phyloP scores from a whole-genome alignment of 2,888 invertebrate genomes.

The Leucozona laternaria region DNA sequence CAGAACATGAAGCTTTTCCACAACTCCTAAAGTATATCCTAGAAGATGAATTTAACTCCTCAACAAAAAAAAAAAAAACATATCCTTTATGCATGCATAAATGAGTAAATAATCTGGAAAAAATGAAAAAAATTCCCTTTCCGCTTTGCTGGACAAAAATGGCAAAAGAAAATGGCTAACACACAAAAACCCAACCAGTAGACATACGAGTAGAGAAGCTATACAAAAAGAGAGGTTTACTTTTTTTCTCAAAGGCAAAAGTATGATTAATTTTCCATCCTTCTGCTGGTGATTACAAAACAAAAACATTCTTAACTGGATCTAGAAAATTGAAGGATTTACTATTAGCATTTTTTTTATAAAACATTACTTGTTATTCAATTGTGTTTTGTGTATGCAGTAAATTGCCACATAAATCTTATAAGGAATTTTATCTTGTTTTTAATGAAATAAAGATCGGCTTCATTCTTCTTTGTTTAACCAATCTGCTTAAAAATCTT shows the following conservation, averaged over 20 bases:
- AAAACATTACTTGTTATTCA: neutral
- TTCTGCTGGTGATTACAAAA: constrained; percentile 69
- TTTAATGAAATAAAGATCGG: no score
- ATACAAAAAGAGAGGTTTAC: neutral
- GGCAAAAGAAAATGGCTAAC: constrained; percentile 27
- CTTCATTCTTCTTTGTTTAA: no score
- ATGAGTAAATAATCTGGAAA: constrained; percentile 69
- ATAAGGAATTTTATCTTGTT: no score
- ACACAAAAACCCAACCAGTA: constrained; percentile 3
- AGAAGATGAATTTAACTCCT: constrained; percentile 27
- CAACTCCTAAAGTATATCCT: neutral
- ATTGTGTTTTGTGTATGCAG: no score
- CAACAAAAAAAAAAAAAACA: constrained; percentile 38
- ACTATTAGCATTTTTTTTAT: neutral
- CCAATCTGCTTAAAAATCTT: no score
- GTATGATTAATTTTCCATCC: constrained; percentile 71
- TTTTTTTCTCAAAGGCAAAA: constrained; percentile 64
- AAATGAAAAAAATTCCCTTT: constrained; percentile 64
- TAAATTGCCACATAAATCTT: neutral
- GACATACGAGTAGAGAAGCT: neutral
- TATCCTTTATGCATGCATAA: constrained; percentile 71
- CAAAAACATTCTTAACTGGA: neutral
- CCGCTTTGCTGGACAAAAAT: constrained; percentile 66
- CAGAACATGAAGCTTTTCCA: neutral
- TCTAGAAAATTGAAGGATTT: neutral